These are phyloP conservation scores for Globicephala melas DNA, from an alignment of 2,113 vertebrate genomes.

Conservation along the genomic window DNA sequence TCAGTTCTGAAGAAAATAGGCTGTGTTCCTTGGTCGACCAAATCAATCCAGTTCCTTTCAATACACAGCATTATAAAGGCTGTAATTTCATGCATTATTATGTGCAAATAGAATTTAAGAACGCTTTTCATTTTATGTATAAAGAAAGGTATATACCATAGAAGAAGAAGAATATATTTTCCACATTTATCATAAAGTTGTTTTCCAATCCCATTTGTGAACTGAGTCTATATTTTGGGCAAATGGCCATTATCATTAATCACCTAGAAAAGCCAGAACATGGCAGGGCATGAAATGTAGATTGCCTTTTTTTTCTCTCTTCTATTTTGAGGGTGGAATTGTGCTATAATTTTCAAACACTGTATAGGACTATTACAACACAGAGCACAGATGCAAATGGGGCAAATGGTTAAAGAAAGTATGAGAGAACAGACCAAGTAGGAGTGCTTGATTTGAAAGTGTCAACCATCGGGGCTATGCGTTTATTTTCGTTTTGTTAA, in stretches of 20 bases:
- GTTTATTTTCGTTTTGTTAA: conserved; percentile 20
- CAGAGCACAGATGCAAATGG: neutral
- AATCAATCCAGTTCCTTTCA: conserved; percentile 53
- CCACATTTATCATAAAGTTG: conserved; percentile 61
- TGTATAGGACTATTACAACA: neutral
- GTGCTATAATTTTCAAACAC: conserved; percentile 41
- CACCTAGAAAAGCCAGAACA: conserved; percentile 30
- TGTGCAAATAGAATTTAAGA: conserved; percentile 64
- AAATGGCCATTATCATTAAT: conserved; percentile 66
- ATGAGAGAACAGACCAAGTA: neutral
- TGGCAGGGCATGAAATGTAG: conserved; percentile 27
- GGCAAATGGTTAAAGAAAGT: neutral
- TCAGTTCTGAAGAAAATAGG: conserved; percentile 48
- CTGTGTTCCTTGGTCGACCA: conserved; percentile 34
- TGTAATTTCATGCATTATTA: conserved; percentile 68
- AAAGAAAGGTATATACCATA: conserved; percentile 42
- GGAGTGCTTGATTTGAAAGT: neutral
- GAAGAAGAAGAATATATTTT: conserved; percentile 49
- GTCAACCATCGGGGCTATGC: neutral
- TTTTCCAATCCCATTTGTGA: conserved; percentile 53
- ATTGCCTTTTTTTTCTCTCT: neutral
- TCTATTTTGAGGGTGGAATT: conserved; percentile 1
- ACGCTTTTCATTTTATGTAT: conserved; percentile 48
- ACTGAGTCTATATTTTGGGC: conserved; percentile 54
- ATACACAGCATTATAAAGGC: conserved; percentile 46